These are phyloP conservation scores for Troides aeacus DNA, from an alignment of 2,888 invertebrate species.

Conservation along the genomic window DNA sequence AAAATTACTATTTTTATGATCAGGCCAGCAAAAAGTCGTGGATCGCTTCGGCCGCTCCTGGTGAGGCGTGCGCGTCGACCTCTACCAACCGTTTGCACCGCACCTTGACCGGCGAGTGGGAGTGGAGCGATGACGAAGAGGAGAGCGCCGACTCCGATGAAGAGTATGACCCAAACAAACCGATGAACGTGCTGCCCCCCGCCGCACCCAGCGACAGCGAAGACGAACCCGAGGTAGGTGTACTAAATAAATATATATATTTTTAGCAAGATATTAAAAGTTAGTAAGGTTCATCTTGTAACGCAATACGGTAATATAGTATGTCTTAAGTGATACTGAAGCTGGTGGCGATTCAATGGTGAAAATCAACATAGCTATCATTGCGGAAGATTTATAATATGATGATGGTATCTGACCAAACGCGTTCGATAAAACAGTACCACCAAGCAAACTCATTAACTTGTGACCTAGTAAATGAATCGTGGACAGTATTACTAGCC, in stretches of 20 bases:
- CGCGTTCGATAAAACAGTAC: too few relatives aligned
- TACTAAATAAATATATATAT: neutral
- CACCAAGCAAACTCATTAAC: too few relatives aligned
- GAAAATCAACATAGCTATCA: too few relatives aligned
- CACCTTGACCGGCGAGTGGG: conserved; percentile 97
- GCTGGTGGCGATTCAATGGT: too few relatives aligned
- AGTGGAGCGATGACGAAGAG: conserved; percentile 87
- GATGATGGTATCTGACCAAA: too few relatives aligned
- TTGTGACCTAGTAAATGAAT: too few relatives aligned
- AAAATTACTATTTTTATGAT: neutral
- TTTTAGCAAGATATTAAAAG: neutral
- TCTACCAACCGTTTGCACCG: conserved; percentile 90
- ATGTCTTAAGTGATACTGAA: too few relatives aligned
- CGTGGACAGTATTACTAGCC: too few relatives aligned
- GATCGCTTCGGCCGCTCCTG: too few relatives aligned
- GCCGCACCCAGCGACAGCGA: conserved; percentile 80
- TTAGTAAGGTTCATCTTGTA: neutral
- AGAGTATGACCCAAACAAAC: conserved; percentile 63
- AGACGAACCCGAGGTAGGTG: conserved; percentile 56
- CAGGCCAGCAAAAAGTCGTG: conserved; percentile 52
- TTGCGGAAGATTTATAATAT: too few relatives aligned
- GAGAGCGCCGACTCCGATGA: conserved; percentile 37
- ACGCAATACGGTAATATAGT: neutral
- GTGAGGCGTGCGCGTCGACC: conserved; percentile 55
- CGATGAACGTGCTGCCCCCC: conserved; percentile 76